Evolutionary conservation across 2,888 invertebrate genomes (phyloP).

Genomic region (Thysanoteuthis rhombus): DNA sequence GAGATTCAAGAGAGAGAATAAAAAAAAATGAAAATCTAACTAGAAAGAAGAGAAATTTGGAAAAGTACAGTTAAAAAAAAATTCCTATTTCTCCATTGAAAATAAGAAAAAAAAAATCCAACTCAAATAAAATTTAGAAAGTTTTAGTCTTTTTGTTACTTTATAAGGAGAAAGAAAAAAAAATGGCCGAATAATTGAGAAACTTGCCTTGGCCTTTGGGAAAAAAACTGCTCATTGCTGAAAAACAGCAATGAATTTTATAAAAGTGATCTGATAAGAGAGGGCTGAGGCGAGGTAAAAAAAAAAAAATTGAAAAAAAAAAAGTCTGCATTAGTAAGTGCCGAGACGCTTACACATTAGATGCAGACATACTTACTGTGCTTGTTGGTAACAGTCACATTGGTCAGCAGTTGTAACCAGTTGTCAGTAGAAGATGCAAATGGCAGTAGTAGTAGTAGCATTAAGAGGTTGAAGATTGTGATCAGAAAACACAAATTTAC

Average conservation of each 20-base stretch:
- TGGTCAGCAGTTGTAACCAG: conserved; percentile 22
- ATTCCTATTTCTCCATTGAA: background rate
- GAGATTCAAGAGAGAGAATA: background rate
- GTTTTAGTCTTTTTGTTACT: no score
- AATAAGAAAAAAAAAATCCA: background rate
- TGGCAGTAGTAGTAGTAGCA: conserved; percentile 20
- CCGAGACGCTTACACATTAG: background rate
- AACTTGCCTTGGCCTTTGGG: background rate
- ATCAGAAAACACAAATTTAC: no score
- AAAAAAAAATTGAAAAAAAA: background rate
- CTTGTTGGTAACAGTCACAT: background rate
- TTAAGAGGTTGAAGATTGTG: background rate
- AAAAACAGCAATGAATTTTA: background rate
- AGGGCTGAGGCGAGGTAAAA: no score
- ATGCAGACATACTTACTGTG: conserved; percentile 23
- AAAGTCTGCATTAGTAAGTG: background rate
- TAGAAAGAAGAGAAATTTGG: background rate
- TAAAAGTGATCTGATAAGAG: background rate
- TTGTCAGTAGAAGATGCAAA: background rate
- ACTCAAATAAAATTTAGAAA: background rate
- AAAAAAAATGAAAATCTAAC: background rate
- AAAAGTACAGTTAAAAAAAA: background rate
- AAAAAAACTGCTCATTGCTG: background rate
- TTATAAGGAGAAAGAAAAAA: background rate
- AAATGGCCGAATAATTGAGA: no score